Base-by-base conservation (phyloP, 2,888 invertebrate species). In the Ferdinandea cuprea region DNA sequence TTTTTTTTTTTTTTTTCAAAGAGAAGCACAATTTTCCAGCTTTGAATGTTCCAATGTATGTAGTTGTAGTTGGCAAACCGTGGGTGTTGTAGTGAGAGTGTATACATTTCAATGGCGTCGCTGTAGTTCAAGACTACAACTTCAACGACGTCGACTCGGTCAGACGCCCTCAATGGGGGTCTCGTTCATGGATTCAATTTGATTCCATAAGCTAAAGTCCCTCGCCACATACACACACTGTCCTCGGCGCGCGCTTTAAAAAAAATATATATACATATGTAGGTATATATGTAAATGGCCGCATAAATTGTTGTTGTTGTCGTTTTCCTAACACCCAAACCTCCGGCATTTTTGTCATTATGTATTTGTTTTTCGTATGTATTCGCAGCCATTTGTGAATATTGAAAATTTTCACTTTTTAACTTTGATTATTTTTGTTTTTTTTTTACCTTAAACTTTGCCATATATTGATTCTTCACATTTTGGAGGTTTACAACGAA, bases 81-180 rank as follows among this genome's bases (percentile, higher is more conserved):
- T 28, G 21, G 9, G 15, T 59, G 40, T 52, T 58, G 69, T 61
- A 37, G 30, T 68, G 59, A 17, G 61, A 48, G 52, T 72, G 77
- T 44, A 58, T 52, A 81, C 84, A 78, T 86, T 87, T 87, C 87
- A 87, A 87, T 87, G 87, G 87, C 87, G 87, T 85, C 86, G 85
- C 85, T 86, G 85, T 86, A 88, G 89, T 89, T 89, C 88, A 88
- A 89, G 89, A 89, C 88, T 89, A 87, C 86, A 83, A 83, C 83
- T 83, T 77, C 72, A 63, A 78, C 83, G 77, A 83, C 73, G 78
- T 83, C 78, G 83, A 83, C 78, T 77, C 83, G 83, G 83, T 83
- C 83, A 83, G 86, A 83, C 85, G 89, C 89, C 89, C 89, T 89
- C 86, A 88, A 86, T 88, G 87, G 89, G 88, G 89, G 89, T 90